These are phyloP conservation scores for Numenius phaeopus DNA, from an alignment of 2,797 vertebrate genomes.

Conservation along the genomic window DNA sequence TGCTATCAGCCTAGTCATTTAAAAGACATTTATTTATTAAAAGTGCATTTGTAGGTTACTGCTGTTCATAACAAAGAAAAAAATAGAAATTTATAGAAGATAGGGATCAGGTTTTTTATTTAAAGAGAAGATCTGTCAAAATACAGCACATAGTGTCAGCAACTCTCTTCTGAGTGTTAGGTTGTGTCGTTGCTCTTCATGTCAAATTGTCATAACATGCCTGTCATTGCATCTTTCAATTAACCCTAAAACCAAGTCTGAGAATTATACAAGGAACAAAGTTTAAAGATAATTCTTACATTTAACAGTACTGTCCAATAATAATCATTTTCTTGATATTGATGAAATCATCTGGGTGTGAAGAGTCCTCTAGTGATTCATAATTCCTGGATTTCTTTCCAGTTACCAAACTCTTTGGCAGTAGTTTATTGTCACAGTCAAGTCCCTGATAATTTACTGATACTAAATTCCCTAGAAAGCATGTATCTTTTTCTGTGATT, in stretches of 20 bases:
- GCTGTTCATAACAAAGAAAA: not conserved
- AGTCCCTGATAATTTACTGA: not conserved
- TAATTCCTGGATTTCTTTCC: not conserved
- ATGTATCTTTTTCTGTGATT: not conserved
- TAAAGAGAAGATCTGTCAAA: constrained; percentile 20
- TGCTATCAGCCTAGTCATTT: not conserved
- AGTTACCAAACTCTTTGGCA: not conserved
- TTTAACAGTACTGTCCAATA: not conserved
- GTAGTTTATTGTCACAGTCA: not conserved
- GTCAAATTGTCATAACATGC: not conserved
- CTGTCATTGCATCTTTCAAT: not conserved
- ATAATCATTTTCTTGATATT: not conserved
- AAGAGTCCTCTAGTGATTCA: not conserved
- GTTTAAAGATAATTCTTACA: not conserved
- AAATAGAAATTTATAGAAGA: not conserved
- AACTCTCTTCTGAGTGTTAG: not conserved
- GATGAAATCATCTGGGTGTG: not conserved
- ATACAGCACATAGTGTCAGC: not conserved
- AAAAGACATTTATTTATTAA: not conserved
- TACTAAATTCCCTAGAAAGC: not conserved
- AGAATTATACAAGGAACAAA: not conserved
- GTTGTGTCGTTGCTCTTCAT: not conserved
- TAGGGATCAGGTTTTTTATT: not conserved
- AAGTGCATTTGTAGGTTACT: not conserved
- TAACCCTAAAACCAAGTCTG: not conserved